Percentiles rank a stretch among this genome's conserved stretches.
phyloP scores from a whole-genome alignment of 1,140 invertebrate species.

The Macrostomum lignano region DNA sequence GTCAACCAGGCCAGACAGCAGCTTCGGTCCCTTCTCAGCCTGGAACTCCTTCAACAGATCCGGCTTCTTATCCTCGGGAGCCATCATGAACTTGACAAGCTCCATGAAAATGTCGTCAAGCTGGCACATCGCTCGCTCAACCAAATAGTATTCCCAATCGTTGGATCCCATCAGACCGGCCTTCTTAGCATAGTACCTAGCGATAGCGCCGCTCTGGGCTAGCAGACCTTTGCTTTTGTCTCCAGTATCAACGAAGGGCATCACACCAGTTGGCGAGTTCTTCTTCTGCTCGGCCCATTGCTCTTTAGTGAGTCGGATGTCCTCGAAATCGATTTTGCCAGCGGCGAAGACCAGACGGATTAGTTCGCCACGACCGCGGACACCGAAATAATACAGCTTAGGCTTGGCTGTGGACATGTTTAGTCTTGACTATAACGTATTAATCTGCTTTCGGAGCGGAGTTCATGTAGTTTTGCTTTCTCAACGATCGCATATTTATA shows the following conservation, averaged over 20 bases:
- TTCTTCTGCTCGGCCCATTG: constrained; percentile 13
- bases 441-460: no score
- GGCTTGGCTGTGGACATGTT: no score
- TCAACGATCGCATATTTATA: no score
- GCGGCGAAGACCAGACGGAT: constrained; percentile 13
- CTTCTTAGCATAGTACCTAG: not conserved
- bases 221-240: not conserved
- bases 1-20: no score
- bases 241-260: not conserved
- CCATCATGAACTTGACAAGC: not conserved
- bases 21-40: no score
- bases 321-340: constrained; percentile 13
- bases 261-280: not conserved
- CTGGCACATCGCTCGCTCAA: constrained; percentile 1
- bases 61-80: constrained; percentile 1
- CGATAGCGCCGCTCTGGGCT: constrained; percentile 1
- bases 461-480: no score
- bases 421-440: no score
- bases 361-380: constrained; percentile 13
- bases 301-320: constrained; percentile 11
- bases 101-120: not conserved
- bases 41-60: not conserved
- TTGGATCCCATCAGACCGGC: not conserved
- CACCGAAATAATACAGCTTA: constrained; percentile 18
- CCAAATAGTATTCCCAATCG: constrained; percentile 2